Evolutionary conservation across 2,797 vertebrate genomes (phyloP).

Genomic region (Lemur catta): DNA sequence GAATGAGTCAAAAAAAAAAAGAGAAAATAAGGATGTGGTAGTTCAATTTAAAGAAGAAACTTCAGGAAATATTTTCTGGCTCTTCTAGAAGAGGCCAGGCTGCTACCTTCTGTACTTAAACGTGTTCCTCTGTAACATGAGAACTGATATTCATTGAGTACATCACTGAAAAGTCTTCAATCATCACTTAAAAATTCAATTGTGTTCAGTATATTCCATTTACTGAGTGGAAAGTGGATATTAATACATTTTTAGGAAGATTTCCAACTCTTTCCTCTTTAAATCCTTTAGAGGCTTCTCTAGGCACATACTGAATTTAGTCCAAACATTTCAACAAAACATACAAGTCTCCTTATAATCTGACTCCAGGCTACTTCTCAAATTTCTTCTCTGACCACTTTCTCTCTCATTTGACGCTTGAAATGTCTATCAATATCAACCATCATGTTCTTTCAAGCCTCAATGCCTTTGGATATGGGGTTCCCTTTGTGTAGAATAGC

Average conservation of each 20-base stretch:
- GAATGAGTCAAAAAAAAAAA: not conserved
- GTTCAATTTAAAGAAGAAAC: slow-evolving; percentile 43
- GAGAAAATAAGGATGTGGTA: not conserved
- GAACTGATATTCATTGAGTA: not conserved
- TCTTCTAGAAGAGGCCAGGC: not conserved
- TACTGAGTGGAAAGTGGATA: not conserved
- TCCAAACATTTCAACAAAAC: not conserved
- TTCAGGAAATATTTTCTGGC: not conserved
- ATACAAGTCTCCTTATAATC: not conserved
- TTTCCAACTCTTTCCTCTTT: not conserved
- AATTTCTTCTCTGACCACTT: not conserved
- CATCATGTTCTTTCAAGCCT: not conserved
- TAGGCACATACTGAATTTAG: not conserved
- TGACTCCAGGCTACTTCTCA: not conserved
- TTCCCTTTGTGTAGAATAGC: not conserved
- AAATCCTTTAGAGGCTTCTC: not conserved
- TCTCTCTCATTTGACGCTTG: not conserved
- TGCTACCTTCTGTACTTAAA: not conserved
- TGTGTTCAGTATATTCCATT: not conserved
- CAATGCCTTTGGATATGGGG: not conserved
- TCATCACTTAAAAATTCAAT: not conserved
- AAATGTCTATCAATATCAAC: not conserved
- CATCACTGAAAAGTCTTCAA: not conserved
- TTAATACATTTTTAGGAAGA: not conserved
- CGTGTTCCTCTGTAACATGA: not conserved